phyloP scores from a whole-genome alignment of 2,797 vertebrate genomes.

The Enteromius afrohamiltoni region DNA sequence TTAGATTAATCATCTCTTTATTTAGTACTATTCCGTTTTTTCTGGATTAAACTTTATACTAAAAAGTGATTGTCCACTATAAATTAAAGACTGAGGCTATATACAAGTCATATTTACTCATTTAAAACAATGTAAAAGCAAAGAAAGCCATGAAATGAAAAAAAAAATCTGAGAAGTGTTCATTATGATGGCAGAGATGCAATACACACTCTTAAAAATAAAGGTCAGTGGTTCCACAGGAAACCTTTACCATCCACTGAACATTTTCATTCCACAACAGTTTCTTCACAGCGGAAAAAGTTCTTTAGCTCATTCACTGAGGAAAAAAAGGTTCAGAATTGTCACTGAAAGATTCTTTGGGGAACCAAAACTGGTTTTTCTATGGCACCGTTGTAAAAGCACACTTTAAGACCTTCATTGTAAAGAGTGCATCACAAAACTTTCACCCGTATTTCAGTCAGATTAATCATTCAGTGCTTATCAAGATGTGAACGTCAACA shows the following conservation, averaged over 20 bases:
- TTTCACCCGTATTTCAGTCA: conserved; percentile 28
- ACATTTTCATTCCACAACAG: not conserved
- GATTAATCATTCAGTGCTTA: conserved; percentile 7
- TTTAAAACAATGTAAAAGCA: not conserved
- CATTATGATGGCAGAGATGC: not conserved
- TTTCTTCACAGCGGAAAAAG: not conserved
- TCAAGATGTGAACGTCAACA: conserved; percentile 34
- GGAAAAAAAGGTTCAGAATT: not conserved
- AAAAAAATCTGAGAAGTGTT: not conserved
- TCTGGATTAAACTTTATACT: not conserved
- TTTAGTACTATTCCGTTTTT: not conserved
- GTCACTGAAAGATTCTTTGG: not conserved
- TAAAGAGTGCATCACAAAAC: not conserved
- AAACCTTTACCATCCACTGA: not conserved
- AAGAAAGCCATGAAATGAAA: not conserved
- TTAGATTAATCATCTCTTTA: not conserved
- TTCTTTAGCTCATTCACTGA: not conserved
- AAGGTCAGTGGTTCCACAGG: not conserved
- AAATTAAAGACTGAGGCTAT: not conserved
- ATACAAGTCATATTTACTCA: not conserved
- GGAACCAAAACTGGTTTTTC: not conserved
- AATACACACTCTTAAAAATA: not conserved
- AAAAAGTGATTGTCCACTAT: not conserved
- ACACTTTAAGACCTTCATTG: not conserved
- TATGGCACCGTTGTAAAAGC: not conserved